Evolutionary conservation across 1,140 invertebrate genomes (phyloP).

Genomic region (Agrypnia vestita): DNA sequence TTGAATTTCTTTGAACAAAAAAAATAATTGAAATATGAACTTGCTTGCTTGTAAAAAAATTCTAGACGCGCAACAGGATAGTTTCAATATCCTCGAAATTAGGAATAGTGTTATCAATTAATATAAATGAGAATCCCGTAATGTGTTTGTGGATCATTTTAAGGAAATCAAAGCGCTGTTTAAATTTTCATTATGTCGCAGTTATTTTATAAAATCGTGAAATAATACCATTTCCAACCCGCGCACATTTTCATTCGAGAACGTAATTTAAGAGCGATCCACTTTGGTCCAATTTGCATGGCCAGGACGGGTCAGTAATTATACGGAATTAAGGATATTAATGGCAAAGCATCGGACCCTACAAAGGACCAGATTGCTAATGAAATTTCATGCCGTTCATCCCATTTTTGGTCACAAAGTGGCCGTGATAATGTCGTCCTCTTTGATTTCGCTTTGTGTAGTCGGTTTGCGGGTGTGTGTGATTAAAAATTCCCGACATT

Average conservation of each 20-base stretch:
- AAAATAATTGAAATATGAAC: too few species aligned
- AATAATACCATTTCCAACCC: too few species aligned
- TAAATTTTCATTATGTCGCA: too few species aligned
- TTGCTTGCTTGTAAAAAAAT: too few species aligned
- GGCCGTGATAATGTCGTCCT: conserved; percentile 13
- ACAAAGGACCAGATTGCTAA: conserved; percentile 41
- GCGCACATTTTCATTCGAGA: neutral
- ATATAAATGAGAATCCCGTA: too few species aligned
- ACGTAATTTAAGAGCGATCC: neutral
- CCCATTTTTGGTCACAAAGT: conserved; percentile 45
- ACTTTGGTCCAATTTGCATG: conserved; percentile 50
- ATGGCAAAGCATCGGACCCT: conserved; percentile 37
- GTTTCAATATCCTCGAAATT: too few species aligned
- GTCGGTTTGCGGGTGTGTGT: neutral
- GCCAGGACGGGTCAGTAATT: conserved; percentile 53
- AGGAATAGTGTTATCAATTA: too few species aligned
- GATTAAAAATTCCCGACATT: conserved; percentile 39
- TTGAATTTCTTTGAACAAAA: too few species aligned
- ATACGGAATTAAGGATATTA: conserved; percentile 55
- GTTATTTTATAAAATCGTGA: too few species aligned
- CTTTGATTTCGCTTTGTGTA: conserved; percentile 30
- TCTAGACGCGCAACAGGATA: too few species aligned
- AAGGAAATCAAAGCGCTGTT: too few species aligned
- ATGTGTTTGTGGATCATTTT: too few species aligned
- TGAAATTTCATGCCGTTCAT: conserved; percentile 43